Evolutionary conservation across 92 coral and sea anemone genomes (phyloP).

Genomic region (Porites cylindrica): DNA sequence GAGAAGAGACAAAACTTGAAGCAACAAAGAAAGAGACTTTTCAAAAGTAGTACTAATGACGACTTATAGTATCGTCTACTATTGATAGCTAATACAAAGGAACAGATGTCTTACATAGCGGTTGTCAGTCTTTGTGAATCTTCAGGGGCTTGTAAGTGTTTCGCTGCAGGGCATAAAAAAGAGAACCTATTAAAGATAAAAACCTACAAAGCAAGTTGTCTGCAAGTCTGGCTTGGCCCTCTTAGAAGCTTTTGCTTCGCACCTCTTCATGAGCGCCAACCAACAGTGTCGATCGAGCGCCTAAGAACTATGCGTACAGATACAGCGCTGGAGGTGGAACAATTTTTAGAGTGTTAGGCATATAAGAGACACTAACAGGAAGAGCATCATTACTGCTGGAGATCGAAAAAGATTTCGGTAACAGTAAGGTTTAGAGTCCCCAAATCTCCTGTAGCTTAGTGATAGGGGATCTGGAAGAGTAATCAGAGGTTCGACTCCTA

Average conservation of each 20-base stretch:
- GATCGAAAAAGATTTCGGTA: no score
- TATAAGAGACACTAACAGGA: no score
- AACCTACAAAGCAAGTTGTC: neutral
- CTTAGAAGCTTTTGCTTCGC: neutral
- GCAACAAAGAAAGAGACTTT: neutral
- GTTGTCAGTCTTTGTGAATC: slow-evolving; percentile 69
- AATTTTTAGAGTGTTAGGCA: no score
- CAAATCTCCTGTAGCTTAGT: no score
- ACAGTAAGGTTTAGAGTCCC: no score
- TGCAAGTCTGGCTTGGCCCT: neutral
- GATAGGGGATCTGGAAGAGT: no score
- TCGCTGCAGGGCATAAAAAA: slow-evolving; percentile 10
- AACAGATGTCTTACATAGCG: slow-evolving; percentile 47
- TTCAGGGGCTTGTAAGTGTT: slow-evolving; percentile 1
- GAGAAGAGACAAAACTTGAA: neutral
- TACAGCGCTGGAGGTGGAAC: no score
- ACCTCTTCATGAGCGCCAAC: neutral
- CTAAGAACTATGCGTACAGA: no score
- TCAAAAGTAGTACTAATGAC: no score
- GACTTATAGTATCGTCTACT: neutral
- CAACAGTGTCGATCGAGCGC: no score
- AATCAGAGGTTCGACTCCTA: no score
- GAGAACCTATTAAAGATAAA: neutral
- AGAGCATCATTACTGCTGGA: no score
- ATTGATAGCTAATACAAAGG: neutral